A percentile compares a stretch with the other conserved stretches of the same genome.
These are phyloP conservation scores for Alfaro cultratus DNA, from an alignment of 2,797 vertebrate genomes.

Conservation along the genomic window DNA sequence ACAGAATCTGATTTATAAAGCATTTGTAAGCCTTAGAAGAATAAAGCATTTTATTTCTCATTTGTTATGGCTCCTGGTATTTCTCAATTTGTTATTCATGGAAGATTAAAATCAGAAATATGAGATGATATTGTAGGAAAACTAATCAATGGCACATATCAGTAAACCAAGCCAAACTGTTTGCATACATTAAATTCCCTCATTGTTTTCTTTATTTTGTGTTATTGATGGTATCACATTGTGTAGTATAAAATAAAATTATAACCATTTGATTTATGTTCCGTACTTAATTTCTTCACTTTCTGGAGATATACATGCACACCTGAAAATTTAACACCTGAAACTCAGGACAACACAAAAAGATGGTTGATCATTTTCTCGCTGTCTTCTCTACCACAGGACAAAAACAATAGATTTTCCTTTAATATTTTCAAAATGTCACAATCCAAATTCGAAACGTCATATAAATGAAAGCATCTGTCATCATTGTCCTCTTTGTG, in stretches of 20 bases:
- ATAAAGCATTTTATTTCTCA: background rate
- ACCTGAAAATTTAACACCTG: background rate
- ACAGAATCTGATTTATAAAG: background rate
- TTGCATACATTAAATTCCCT: background rate
- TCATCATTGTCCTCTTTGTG: background rate
- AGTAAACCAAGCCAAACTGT: background rate
- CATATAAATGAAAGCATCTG: background rate
- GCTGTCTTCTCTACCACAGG: background rate
- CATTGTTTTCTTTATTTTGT: background rate
- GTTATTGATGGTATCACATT: background rate
- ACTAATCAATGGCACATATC: background rate
- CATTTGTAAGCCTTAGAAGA: background rate
- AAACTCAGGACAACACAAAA: background rate
- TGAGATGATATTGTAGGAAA: background rate
- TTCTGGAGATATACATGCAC: background rate
- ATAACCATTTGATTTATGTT: background rate
- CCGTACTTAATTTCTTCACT: background rate
- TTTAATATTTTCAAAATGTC: slow-evolving; percentile 3
- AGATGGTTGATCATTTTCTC: background rate
- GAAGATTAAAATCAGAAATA: background rate
- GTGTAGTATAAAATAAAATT: background rate
- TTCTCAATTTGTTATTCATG: background rate
- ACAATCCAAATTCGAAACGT: slow-evolving; percentile 4
- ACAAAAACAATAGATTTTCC: background rate
- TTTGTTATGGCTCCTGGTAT: background rate